These are phyloP conservation scores for Ciconia stormi DNA, from an alignment of 2,113 vertebrate species.

Conservation along the genomic window DNA sequence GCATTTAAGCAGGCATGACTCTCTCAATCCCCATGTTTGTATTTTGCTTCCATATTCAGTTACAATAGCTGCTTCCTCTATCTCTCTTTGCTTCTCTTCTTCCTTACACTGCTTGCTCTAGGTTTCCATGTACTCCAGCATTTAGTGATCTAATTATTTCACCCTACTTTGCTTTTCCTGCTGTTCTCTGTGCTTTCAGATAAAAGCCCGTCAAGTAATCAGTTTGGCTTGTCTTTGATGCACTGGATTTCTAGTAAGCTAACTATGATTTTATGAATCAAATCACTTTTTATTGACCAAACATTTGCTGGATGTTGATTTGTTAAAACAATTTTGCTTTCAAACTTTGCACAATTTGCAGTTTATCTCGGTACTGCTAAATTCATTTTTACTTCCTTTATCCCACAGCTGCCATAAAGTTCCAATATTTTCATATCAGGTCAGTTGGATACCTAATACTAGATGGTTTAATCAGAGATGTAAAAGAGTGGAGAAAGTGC, in stretches of 20 bases:
- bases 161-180: background rate
- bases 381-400: background rate
- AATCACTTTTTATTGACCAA: background rate
- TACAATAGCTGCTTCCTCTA: background rate
- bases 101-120: background rate
- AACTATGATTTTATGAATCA: background rate
- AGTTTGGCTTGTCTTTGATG: background rate
- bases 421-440: background rate
- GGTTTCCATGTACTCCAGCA: background rate
- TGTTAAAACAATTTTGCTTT: background rate
- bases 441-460: background rate
- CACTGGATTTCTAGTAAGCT: background rate
- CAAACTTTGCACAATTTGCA: background rate
- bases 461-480: background rate
- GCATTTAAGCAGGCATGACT: background rate
- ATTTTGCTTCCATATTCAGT: background rate
- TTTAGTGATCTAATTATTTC: background rate
- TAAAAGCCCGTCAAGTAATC: background rate
- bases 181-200: background rate
- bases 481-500: background rate
- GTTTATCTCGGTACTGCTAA: background rate
- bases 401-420: background rate
- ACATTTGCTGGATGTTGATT: background rate
- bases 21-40: background rate
- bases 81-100: background rate